A percentile compares a stretch with the other conserved stretches of the same genome.
Conservation (phyloP, 2,888 invertebrate species). For the Julus scanicus region DNA sequence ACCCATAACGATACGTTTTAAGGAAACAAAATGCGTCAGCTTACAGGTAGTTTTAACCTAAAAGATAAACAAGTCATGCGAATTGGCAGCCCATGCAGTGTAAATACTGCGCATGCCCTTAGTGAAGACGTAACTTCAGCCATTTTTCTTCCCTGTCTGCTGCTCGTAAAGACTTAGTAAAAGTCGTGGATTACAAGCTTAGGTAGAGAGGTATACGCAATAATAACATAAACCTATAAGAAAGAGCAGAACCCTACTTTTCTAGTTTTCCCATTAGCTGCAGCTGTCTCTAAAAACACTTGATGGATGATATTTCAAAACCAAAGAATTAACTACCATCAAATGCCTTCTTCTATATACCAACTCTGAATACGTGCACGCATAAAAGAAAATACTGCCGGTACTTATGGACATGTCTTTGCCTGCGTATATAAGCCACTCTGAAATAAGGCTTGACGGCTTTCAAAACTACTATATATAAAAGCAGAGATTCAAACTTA, state of each 20-base stretch:
- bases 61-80: not conserved
- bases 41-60: not conserved
- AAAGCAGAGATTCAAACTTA: conserved; percentile 20
- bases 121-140: not conserved
- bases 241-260: conserved; percentile 27
- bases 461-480: not conserved
- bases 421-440: not conserved
- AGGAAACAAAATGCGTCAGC: not conserved
- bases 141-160: conserved; percentile 34
- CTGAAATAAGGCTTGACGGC: not conserved
- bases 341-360: not conserved
- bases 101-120: not conserved
- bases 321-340: conserved; percentile 39
- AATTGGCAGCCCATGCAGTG: not conserved
- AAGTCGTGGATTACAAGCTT: conserved; percentile 30
- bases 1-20: not conserved
- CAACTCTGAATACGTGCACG: not conserved
- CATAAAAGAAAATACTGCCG: conserved; percentile 12
- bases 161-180: conserved; percentile 43
- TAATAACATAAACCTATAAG: conserved; percentile 45
- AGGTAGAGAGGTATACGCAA: not conserved
- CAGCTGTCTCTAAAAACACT: conserved; percentile 45
- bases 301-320: conserved; percentile 45
- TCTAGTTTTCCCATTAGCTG: conserved; percentile 40
- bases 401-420: not conserved